These are phyloP conservation scores for Chrysogorgia sp. DNA, from an alignment of 92 coral and sea anemone genomes.

Conservation along the genomic window DNA sequence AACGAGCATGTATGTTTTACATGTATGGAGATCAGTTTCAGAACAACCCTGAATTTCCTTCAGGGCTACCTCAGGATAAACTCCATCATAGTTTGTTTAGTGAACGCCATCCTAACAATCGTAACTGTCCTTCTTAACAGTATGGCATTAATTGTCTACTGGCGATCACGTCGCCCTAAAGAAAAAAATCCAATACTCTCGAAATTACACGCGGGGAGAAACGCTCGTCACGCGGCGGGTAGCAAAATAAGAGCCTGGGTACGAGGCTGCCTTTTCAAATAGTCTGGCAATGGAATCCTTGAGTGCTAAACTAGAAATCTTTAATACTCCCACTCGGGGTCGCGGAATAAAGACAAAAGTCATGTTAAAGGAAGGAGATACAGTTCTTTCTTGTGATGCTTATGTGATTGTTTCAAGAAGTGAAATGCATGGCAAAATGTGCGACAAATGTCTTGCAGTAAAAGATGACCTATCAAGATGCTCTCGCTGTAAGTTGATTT, in stretches of 20 bases:
- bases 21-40: no score
- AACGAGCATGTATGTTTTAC: no score
- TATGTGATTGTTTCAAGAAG: slow-evolving; percentile 70
- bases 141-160: background rate
- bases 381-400: slow-evolving; percentile 61
- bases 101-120: background rate
- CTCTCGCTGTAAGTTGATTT: slow-evolving; percentile 79
- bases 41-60: no score
- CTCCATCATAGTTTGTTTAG: background rate
- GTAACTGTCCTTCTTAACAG: background rate
- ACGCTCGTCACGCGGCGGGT: no score
- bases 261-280: no score
- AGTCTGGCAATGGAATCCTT: no score
- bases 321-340: slow-evolving; percentile 55
- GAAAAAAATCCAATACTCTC: background rate
- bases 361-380: slow-evolving; percentile 58
- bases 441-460: slow-evolving; percentile 74
- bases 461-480: slow-evolving; percentile 70
- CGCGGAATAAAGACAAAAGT: slow-evolving; percentile 74
- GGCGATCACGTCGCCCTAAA: slow-evolving; percentile 1
- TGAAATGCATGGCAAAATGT: slow-evolving; percentile 68
- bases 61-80: no score
- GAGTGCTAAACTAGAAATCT: slow-evolving; percentile 13
- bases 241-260: no score
- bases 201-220: no score